Evolutionary conservation across 2,888 invertebrate genomes (phyloP), one percentile per base, ranked within the genome.

Genomic region (Phyllotreta cruciferae): DNA sequence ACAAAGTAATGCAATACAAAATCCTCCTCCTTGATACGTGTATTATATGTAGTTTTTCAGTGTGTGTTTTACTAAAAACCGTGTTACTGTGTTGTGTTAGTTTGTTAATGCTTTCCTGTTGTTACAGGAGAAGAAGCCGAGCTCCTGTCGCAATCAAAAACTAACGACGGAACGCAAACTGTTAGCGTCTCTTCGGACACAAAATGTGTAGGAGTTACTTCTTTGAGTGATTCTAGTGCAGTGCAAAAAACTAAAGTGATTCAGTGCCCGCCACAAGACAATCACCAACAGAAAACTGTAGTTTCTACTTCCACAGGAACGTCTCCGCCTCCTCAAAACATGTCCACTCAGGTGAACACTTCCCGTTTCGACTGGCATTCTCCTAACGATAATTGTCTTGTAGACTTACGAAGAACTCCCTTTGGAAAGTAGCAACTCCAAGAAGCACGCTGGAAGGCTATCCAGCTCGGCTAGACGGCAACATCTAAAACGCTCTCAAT

Each of bases 291-390:
- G 34, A 71, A 56, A 49, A 71, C 64, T 58, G 67, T 71, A 61
- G 64, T 66, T 58, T 77, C 81, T 36, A 81, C 83, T 45, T 91
- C 90, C 62, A 91, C 89, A 53, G 92, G 91, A 63, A 93, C 93
- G 37, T 93, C 93, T 37, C 93, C 94, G 45, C 92, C 93, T 37
- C 93, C 94, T 1, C 94, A 94, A 80, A 92, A 84, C 77, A 93
- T 92, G 75, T 92, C 93, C 34, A 94, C 94, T 24, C 94, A 94
- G 80, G 85, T 85, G 75, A 24, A 24, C 24, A 24, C 24, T 3
- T 24, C n/a, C n/a, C n/a, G n/a, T n/a, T n/a, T n/a, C n/a, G n/a
- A 24, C 24, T 24, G 1, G 24, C 24, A 24, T 24, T 41, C 41
- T 41, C n/a, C 4, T n/a, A n/a, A 24, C 24, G 24, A 24, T 24